These are phyloP conservation scores for Trachelus troglodyta DNA, from an alignment of 2,888 invertebrate species.

Conservation along the genomic window DNA sequence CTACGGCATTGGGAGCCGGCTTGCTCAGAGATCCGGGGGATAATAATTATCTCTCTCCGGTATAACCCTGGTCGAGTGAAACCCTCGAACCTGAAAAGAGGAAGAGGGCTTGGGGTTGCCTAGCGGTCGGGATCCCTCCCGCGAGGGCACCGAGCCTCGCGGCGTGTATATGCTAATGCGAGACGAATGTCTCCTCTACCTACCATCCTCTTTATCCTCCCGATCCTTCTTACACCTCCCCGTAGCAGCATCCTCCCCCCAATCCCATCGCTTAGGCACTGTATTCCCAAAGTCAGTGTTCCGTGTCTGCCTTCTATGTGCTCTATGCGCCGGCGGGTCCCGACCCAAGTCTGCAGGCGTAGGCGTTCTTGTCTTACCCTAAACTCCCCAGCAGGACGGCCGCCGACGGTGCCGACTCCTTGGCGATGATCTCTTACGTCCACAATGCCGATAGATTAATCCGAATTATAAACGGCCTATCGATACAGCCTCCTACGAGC, in stretches of 20 bases:
- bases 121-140: constrained; percentile 10
- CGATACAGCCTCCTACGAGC: background rate
- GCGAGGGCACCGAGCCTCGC: constrained; percentile 41
- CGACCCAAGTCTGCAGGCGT: constrained; percentile 28
- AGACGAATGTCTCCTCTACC: constrained; percentile 63
- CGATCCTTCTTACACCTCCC: constrained; percentile 17
- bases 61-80: background rate
- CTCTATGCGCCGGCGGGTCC: constrained; percentile 15
- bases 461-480: constrained; percentile 39
- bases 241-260: background rate
- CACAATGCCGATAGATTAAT: constrained; percentile 54
- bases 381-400: constrained; percentile 57
- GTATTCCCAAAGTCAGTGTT: constrained; percentile 39
- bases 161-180: constrained; percentile 66
- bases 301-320: constrained; percentile 26
- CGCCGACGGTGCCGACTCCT: constrained; percentile 28
- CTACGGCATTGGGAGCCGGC: background rate
- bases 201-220: constrained; percentile 34
- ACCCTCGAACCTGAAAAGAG: background rate
- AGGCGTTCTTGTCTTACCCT: constrained; percentile 54
- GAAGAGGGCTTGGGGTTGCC: background rate
- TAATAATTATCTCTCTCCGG: background rate
- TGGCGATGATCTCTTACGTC: constrained; percentile 51
- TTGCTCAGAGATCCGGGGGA: background rate
- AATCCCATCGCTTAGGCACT: constrained; percentile 15